Conservation (phyloP, 2,888 invertebrate species). For the Brenthis daphne region DNA sequence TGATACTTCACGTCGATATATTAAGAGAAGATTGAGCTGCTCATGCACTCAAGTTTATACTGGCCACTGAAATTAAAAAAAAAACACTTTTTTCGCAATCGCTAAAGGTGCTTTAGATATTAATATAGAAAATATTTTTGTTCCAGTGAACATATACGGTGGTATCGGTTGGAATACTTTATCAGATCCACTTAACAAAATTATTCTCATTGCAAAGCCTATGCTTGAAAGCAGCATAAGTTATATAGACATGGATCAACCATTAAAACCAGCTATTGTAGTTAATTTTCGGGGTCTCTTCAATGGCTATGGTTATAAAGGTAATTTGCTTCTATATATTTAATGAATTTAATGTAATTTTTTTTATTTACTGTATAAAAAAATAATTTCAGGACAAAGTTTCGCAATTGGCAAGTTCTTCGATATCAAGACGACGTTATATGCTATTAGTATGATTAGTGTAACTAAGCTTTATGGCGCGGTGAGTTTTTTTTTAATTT, state of each 20-base stretch:
- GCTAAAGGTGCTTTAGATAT: neutral
- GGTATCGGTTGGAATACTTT: slow-evolving; percentile 55
- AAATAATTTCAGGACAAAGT: slow-evolving; percentile 30
- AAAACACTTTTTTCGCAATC: neutral
- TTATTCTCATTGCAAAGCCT: slow-evolving; percentile 49
- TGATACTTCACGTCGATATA: too few relatives aligned
- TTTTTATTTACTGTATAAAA: neutral
- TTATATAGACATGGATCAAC: slow-evolving; percentile 28
- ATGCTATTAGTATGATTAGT: slow-evolving; percentile 47
- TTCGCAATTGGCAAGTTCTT: slow-evolving; percentile 38
- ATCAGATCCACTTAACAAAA: slow-evolving; percentile 46
- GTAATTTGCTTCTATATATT: slow-evolving; percentile 1
- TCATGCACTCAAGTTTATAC: too few relatives aligned
- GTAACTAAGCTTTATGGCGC: slow-evolving; percentile 35
- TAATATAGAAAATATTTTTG: neutral
- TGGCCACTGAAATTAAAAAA: too few relatives aligned
- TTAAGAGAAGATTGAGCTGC: too few relatives aligned
- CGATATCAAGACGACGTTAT: slow-evolving; percentile 39
- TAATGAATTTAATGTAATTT: neutral
- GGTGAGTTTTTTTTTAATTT: slow-evolving; percentile 43
- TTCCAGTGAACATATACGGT: slow-evolving; percentile 42
- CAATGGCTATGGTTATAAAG: slow-evolving; percentile 20
- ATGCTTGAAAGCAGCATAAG: slow-evolving; percentile 22
- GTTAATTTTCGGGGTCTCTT: neutral
- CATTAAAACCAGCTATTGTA: slow-evolving; percentile 13